These are phyloP conservation scores for Brachypodius melanocephalos DNA, from an alignment of 2,113 vertebrate species.

Conservation along the genomic window DNA sequence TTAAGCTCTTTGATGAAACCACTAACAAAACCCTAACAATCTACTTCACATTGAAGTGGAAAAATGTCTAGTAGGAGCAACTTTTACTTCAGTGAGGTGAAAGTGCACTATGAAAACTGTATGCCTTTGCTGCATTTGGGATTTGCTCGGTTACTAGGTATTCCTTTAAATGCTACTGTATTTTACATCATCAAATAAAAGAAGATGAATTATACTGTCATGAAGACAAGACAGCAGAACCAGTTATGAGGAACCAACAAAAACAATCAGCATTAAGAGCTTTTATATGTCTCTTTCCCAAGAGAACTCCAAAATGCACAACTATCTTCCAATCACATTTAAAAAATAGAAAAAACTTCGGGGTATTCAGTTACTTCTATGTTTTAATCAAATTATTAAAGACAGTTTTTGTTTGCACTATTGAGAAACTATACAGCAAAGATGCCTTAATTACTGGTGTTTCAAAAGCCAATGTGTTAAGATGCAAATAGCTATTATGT, in stretches of 20 bases:
- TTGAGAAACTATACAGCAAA: conserved; percentile 70
- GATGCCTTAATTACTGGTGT: conserved; percentile 77
- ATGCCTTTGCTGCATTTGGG: conserved; percentile 68
- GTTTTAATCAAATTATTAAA: conserved; percentile 71
- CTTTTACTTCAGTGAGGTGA: conserved; percentile 77
- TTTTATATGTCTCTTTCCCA: conserved; percentile 67
- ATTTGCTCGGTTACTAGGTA: conserved; percentile 50
- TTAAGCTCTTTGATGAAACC: conserved; percentile 71
- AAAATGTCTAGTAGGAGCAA: conserved; percentile 68
- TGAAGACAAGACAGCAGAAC: conserved; percentile 55
- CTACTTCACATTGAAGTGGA: conserved; percentile 86
- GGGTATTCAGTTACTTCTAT: conserved; percentile 41
- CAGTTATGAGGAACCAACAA: conserved; percentile 56
- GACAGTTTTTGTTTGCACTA: conserved; percentile 71
- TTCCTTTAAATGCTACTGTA: conserved; percentile 67
- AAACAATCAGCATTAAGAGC: conserved; percentile 59
- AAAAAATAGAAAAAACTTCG: not conserved
- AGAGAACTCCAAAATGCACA: conserved; percentile 68
- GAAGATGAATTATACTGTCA: conserved; percentile 47
- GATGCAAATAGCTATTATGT: conserved; percentile 61
- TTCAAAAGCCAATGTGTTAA: conserved; percentile 69
- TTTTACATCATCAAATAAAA: conserved; percentile 47
- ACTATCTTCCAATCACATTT: conserved; percentile 61
- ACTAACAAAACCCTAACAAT: conserved; percentile 70
- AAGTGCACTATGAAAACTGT: conserved; percentile 73